Conservation (phyloP, 2,797 vertebrate genomes). For the Sebastolobus alascanus region DNA sequence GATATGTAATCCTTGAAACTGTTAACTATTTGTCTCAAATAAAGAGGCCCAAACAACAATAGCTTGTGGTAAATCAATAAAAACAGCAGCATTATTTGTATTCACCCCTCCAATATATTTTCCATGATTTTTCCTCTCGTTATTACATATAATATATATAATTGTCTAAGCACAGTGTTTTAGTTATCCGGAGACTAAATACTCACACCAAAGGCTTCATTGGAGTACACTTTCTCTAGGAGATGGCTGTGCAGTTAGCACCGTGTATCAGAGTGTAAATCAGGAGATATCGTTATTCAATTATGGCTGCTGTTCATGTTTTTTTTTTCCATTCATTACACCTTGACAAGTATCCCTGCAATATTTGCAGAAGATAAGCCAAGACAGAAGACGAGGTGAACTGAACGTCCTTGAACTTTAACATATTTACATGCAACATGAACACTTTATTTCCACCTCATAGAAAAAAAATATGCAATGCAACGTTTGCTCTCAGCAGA, state of each 20-base stretch:
- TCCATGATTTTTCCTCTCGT: neutral
- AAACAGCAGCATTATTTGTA: neutral
- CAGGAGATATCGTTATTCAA: neutral
- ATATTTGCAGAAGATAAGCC: neutral
- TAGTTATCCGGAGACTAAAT: neutral
- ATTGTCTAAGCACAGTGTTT: neutral
- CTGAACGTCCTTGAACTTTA: neutral
- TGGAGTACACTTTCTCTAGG: neutral
- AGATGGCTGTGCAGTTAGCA: neutral
- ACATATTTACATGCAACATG: neutral
- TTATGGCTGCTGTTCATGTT: neutral
- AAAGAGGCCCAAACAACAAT: constrained; percentile 24
- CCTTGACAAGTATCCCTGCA: neutral
- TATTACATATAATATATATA: neutral
- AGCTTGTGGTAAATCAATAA: neutral
- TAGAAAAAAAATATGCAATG: constrained; percentile 10
- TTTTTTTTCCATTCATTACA: neutral
- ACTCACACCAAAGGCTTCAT: constrained; percentile 1
- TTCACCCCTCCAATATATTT: neutral
- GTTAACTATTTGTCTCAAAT: constrained; percentile 42
- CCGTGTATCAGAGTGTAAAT: neutral
- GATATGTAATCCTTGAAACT: constrained; percentile 21
- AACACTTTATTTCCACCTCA: neutral
- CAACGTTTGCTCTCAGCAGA: constrained; percentile 29
- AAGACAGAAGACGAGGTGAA: neutral